A percentile compares a stretch with the other conserved stretches of the same genome.
phyloP scores from a whole-genome alignment of 2,888 invertebrate species.

The Argynnis bischoffii region DNA sequence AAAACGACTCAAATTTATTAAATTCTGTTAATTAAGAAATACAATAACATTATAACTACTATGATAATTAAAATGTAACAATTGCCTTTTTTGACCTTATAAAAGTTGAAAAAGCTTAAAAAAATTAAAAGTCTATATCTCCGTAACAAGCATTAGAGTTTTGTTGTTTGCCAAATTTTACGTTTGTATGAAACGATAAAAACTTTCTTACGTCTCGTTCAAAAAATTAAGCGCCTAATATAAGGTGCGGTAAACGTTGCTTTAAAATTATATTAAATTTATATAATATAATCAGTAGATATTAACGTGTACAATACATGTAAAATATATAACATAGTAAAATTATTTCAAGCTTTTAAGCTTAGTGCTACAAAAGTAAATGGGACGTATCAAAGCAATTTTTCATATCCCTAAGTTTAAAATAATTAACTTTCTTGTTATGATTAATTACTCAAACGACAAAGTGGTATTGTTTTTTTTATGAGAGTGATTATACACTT shows the following conservation, averaged over 20 bases:
- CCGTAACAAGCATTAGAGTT: conserved; percentile 8
- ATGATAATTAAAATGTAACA: conserved; percentile 7
- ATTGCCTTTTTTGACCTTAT: conserved; percentile 1
- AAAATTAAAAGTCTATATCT: conserved; percentile 15
- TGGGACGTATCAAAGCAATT: background rate
- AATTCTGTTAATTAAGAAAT: background rate
- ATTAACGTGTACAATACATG: no score
- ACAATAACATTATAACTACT: background rate
- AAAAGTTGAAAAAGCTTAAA: background rate
- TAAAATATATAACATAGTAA: no score
- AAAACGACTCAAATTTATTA: background rate
- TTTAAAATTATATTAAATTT: background rate
- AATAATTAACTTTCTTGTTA: no score
- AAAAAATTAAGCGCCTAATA: conserved; percentile 4
- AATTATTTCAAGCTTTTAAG: no score
- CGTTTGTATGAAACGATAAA: conserved; percentile 16
- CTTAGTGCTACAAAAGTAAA: background rate
- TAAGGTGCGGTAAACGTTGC: background rate
- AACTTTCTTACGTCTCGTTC: conserved; percentile 6
- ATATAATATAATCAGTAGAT: no score
- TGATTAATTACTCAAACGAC: background rate
- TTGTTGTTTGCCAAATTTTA: conserved; percentile 4
- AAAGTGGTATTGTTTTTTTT: conserved; percentile 11
- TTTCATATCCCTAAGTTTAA: background rate
- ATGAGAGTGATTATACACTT: conserved; percentile 12